Evolutionary conservation across 2,888 invertebrate genomes (phyloP), one percentile per base, ranked within the genome.

Genomic region (Cataglyphis albicans): DNA sequence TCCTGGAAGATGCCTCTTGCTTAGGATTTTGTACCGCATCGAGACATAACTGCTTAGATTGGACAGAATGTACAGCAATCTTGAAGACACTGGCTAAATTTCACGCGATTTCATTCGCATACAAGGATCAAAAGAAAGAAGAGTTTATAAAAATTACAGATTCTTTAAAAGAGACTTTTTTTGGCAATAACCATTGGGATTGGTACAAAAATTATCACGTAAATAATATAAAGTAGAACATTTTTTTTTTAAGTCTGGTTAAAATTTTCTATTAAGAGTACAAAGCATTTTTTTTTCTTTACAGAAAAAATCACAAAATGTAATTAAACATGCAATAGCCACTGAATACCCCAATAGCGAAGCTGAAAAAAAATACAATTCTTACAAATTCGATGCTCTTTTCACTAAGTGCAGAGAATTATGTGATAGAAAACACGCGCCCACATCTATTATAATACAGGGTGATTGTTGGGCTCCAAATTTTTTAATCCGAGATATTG

Each of bases 391-490:
- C 0, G 96, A 96, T 0, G 95, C 95, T 38, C 93, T 95, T 0
- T 96, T 96, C 70, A 95, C 95, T 80, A 95, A 95, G 67, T 94
- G 96, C 93, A 93, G 95, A 1, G 93, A 94, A 18, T 95, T 96
- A 0, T 95, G 95, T 0, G 88, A 92, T 0, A 64, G 68, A 94
- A 94, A 95, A 25, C 94, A 95, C 25, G 92, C 91, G 3, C 92
- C 92, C 63, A 93, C 95, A 35, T 93, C 96, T 0, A 96, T 96
- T 0, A 95, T 97, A 41, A 96, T 96, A 0, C 97, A 97, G 83
- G 97, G 97, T 0, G 97, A 97, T 92, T 96, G 96, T 55, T 97
- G 97, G 97, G 96, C 96, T 0, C 97, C 97, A n/a, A 97, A 97
- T 92, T 97, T 97, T 88, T 92, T 97, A 0, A 96, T 96, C 10